Conservation (phyloP, 53 echinoderm and acorn worm species). For the Patiria pectinifera region DNA sequence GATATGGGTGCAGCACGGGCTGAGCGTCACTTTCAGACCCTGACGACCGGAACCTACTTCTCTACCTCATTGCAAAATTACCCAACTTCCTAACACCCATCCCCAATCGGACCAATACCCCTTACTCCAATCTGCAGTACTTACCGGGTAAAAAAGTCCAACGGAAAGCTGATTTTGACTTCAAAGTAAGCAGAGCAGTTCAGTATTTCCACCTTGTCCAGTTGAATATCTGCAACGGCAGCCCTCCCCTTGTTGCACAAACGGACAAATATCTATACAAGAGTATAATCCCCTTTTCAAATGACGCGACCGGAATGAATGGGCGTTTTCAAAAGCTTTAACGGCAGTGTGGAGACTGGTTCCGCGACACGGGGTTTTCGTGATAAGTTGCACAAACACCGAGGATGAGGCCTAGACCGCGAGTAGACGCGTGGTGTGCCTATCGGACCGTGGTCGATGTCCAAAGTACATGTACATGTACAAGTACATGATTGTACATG, state of each 20-base stretch:
- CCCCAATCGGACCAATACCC: neutral
- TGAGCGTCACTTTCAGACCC: no score
- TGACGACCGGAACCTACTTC: no score
- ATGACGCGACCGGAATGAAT: constrained; percentile 41
- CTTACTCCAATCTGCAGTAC: neutral
- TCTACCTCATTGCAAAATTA: no score
- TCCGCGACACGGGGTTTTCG: neutral
- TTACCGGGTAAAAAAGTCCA: neutral
- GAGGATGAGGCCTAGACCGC: neutral
- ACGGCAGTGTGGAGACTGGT: constrained; percentile 42
- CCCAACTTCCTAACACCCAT: neutral
- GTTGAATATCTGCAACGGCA: neutral
- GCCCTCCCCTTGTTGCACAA: neutral
- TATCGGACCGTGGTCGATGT: no score
- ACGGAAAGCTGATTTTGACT: neutral
- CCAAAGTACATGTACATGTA: no score
- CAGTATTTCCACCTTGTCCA: neutral
- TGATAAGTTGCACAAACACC: neutral
- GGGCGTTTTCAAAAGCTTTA: constrained; percentile 63
- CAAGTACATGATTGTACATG: no score
- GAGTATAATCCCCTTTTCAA: constrained; percentile 14
- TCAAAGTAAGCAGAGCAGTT: neutral
- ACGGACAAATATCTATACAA: neutral
- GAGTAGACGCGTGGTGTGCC: neutral
- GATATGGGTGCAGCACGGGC: no score